Conservation (phyloP, 2,113 vertebrate genomes). For the Rynchops niger region DNA sequence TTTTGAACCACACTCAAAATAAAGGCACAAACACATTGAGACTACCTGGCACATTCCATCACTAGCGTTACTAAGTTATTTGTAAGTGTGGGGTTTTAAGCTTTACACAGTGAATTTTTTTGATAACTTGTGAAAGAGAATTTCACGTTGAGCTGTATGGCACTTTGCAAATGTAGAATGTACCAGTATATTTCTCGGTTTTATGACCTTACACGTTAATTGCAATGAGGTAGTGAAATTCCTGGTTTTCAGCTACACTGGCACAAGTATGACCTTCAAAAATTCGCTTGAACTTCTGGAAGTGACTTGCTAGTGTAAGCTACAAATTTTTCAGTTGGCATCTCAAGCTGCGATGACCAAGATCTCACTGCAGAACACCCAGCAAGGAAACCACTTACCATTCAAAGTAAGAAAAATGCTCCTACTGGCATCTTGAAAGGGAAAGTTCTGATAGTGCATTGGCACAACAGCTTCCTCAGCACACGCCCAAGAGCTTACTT, state of each 20-base stretch:
- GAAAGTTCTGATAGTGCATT: neutral
- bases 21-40: slow-evolving; percentile 19
- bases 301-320: neutral
- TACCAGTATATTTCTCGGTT: neutral
- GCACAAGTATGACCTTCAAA: neutral
- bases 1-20: slow-evolving; percentile 8
- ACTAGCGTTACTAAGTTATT: neutral
- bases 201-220: neutral
- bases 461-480: neutral
- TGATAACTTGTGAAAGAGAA: neutral
- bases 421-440: neutral
- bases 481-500: neutral
- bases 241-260: neutral
- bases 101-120: neutral
- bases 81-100: neutral
- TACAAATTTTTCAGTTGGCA: neutral
- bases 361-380: neutral
- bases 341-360: neutral
- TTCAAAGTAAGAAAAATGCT: neutral
- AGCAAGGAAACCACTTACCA: neutral
- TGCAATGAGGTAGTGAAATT: neutral
- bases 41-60: slow-evolving; percentile 2
- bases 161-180: neutral
- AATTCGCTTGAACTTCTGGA: neutral
- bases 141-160: neutral